phyloP scores from a whole-genome alignment of 1,140 invertebrate genomes.

The Lordiphosa mommai region DNA sequence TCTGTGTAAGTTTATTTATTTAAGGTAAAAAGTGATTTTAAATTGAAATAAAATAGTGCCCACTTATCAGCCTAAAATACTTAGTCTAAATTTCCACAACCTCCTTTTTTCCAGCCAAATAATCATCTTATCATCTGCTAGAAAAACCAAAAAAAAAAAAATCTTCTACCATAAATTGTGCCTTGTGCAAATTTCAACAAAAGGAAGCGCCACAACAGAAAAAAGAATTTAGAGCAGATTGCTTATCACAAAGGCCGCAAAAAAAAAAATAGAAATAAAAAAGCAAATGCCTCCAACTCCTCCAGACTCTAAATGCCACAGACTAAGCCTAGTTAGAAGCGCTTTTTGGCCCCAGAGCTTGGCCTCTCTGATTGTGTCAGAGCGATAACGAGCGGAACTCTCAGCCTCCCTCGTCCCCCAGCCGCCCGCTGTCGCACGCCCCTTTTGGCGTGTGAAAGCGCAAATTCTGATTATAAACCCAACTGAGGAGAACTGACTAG shows the following conservation, averaged over 20 bases:
- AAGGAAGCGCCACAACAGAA: slow-evolving; percentile 49
- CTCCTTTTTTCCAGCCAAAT: too few relatives aligned
- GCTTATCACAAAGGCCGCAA: slow-evolving; percentile 45
- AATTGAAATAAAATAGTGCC: too few relatives aligned
- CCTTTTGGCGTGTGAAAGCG: slow-evolving; percentile 64
- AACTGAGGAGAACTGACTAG: slow-evolving; percentile 45
- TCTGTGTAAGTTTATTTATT: too few relatives aligned
- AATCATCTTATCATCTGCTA: background rate
- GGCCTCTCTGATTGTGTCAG: slow-evolving; percentile 65
- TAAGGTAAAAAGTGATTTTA: too few relatives aligned
- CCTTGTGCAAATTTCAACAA: slow-evolving; percentile 35
- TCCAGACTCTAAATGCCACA: slow-evolving; percentile 9
- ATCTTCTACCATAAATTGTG: slow-evolving; percentile 40
- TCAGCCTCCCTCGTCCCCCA: slow-evolving; percentile 5
- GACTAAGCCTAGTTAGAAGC: slow-evolving; percentile 55
- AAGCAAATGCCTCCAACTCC: slow-evolving; percentile 19
- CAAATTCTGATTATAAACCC: slow-evolving; percentile 71
- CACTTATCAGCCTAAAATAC: too few relatives aligned
- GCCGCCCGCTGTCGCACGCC: background rate
- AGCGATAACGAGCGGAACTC: slow-evolving; percentile 59
- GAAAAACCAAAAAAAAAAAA: slow-evolving; percentile 18
- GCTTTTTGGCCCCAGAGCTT: slow-evolving; percentile 31
- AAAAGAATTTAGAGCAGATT: slow-evolving; percentile 69
- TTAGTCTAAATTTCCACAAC: too few relatives aligned
- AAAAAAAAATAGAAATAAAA: slow-evolving; percentile 12